These are phyloP conservation scores for Holotrichia oblita DNA, from an alignment of 1,140 invertebrate genomes.

Conservation along the genomic window DNA sequence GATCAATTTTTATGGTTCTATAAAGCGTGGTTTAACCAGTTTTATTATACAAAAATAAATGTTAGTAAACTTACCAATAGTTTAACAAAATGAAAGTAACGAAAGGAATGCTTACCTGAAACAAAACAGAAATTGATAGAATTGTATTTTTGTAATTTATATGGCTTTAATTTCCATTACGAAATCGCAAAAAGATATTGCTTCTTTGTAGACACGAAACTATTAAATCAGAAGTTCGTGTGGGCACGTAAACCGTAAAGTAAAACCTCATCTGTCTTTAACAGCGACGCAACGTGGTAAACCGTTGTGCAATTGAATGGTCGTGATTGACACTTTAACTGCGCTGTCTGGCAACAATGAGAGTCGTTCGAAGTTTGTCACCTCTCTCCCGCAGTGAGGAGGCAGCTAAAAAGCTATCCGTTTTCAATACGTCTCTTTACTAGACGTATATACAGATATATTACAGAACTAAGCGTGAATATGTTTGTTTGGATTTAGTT, in stretches of 20 bases:
- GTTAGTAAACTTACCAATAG: constrained; percentile 17
- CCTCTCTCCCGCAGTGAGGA: constrained; percentile 27
- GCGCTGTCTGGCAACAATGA: constrained; percentile 37
- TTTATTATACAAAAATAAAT: too few relatives aligned
- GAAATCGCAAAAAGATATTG: background rate
- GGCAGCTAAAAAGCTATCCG: constrained; percentile 20
- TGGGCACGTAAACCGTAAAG: background rate
- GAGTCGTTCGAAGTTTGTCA: constrained; percentile 40
- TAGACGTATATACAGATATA: background rate
- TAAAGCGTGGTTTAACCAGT: too few relatives aligned
- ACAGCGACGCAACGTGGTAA: background rate
- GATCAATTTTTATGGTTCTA: too few relatives aligned
- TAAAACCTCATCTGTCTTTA: constrained; percentile 18
- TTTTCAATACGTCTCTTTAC: background rate
- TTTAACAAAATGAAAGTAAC: background rate
- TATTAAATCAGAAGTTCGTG: constrained; percentile 13
- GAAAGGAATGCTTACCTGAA: constrained; percentile 6
- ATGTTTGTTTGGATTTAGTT: background rate
- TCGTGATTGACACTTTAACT: constrained; percentile 43
- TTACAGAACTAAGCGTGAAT: background rate
- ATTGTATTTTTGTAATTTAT: background rate
- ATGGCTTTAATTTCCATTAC: background rate
- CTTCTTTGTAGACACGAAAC: background rate
- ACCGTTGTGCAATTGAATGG: constrained; percentile 29
- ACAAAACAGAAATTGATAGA: constrained; percentile 11